A percentile compares a stretch with the other conserved stretches of the same genome.
Conservation (phyloP, 1,140 invertebrate species). For the Drosophila oshimai region DNA sequence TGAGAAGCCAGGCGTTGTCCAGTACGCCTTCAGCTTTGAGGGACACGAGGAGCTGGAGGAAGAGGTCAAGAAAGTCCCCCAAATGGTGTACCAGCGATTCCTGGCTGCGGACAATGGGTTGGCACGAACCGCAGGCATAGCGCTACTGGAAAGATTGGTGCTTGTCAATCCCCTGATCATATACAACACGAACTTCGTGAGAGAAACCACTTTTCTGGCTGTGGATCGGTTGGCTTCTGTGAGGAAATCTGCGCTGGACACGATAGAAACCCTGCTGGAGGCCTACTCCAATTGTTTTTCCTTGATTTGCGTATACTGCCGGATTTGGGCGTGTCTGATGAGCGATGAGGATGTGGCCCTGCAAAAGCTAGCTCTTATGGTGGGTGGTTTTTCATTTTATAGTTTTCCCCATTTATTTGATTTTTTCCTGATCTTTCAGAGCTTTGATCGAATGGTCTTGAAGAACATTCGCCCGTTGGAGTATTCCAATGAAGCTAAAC, state of each 20-base stretch:
- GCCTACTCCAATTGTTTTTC: slow-evolving; percentile 64
- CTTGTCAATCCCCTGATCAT: slow-evolving; percentile 69
- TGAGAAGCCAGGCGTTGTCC: slow-evolving; percentile 43
- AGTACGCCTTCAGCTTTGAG: slow-evolving; percentile 64
- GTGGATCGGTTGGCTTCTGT: slow-evolving; percentile 64
- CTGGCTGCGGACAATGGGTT: slow-evolving; percentile 52
- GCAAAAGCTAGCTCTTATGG: slow-evolving; percentile 61
- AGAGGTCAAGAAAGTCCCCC: slow-evolving; percentile 51
- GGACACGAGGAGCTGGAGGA: slow-evolving; percentile 56
- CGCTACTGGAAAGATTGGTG: slow-evolving; percentile 66
- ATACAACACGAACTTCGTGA: slow-evolving; percentile 74
- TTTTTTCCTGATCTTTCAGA: slow-evolving; percentile 23
- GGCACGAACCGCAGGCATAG: slow-evolving; percentile 59
- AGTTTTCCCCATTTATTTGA: no score
- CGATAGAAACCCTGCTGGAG: slow-evolving; percentile 60
- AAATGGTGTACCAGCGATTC: slow-evolving; percentile 60
- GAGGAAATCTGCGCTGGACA: slow-evolving; percentile 56
- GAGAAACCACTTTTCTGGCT: slow-evolving; percentile 43
- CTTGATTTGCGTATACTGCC: slow-evolving; percentile 70
- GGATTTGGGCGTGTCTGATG: slow-evolving; percentile 63
- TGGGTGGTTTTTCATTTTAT: background rate
- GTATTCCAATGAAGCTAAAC: slow-evolving; percentile 62
- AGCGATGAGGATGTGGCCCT: slow-evolving; percentile 64
- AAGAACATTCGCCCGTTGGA: slow-evolving; percentile 68
- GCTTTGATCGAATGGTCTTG: slow-evolving; percentile 58